These are phyloP conservation scores for Leucophenga montana DNA, from an alignment of 2,888 invertebrate species.

Conservation along the genomic window DNA sequence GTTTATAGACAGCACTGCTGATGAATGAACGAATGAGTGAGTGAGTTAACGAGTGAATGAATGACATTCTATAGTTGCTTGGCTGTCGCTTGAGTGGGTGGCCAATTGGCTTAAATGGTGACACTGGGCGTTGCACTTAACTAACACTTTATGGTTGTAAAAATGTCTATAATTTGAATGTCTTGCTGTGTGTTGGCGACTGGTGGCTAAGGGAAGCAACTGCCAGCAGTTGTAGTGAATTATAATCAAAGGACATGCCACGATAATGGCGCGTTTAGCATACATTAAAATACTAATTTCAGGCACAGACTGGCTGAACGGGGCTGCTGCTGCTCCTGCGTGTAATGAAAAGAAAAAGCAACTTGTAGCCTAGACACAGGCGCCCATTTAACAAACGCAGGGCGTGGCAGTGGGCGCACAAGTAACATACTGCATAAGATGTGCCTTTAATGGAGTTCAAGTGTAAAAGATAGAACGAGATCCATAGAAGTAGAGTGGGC, in stretches of 20 bases:
- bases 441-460: slow-evolving; percentile 63
- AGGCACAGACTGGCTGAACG: slow-evolving; percentile 47
- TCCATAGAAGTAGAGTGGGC: too few species aligned
- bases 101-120: neutral
- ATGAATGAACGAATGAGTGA: too few species aligned
- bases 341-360: slow-evolving; percentile 20
- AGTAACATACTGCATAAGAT: slow-evolving; percentile 41
- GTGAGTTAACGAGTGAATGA: too few species aligned
- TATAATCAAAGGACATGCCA: slow-evolving; percentile 50
- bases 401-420: slow-evolving; percentile 10
- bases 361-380: slow-evolving; percentile 17
- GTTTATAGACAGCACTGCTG: too few species aligned
- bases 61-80: neutral
- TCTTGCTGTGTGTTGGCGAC: slow-evolving; percentile 12
- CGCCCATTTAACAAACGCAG: slow-evolving; percentile 20
- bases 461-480: too few species aligned
- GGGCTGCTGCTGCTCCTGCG: neutral
- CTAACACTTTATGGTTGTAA: slow-evolving; percentile 33
- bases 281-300: slow-evolving; percentile 67
- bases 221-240: slow-evolving; percentile 49
- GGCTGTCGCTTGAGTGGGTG: slow-evolving; percentile 38
- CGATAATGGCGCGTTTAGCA: slow-evolving; percentile 64
- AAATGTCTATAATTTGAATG: slow-evolving; percentile 40
- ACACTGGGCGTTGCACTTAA: slow-evolving; percentile 18
- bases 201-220: slow-evolving; percentile 13